Evolutionary conservation across 2,888 invertebrate genomes (phyloP).

Genomic region (Agrochola lota): DNA sequence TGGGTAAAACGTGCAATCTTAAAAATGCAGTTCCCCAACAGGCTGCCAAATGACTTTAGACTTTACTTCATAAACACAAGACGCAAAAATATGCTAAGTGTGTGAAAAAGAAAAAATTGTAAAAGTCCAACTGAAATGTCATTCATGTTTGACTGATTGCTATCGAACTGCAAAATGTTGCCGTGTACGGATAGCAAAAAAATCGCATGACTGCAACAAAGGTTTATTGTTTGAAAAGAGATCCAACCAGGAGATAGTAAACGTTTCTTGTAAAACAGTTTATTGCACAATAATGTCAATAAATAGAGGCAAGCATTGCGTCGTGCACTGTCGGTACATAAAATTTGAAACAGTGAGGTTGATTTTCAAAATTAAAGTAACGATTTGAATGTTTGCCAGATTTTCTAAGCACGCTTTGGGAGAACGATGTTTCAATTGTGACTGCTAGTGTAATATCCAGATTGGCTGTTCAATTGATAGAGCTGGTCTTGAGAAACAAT

Average conservation of each 20-base stretch:
- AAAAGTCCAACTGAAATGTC: slow-evolving; percentile 75
- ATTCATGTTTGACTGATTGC: slow-evolving; percentile 82
- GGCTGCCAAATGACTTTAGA: slow-evolving; percentile 36
- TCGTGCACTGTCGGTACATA: slow-evolving; percentile 34
- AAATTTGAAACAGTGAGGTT: slow-evolving; percentile 36
- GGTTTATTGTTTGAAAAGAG: slow-evolving; percentile 63
- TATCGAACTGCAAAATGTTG: slow-evolving; percentile 77
- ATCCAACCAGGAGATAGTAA: slow-evolving; percentile 52
- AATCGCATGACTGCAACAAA: slow-evolving; percentile 61
- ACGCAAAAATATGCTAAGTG: slow-evolving; percentile 10
- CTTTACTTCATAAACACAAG: slow-evolving; percentile 38
- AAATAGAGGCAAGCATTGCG: slow-evolving; percentile 43
- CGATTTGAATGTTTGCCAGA: slow-evolving; percentile 49
- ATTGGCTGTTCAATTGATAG: slow-evolving; percentile 7
- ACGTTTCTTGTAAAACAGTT: slow-evolving; percentile 60
- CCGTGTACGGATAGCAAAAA: slow-evolving; percentile 72
- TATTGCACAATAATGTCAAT: slow-evolving; percentile 60
- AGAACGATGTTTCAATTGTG: slow-evolving; percentile 44
- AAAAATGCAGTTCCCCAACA: slow-evolving; percentile 17
- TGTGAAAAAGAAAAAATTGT: slow-evolving; percentile 42
- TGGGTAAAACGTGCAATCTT: slow-evolving; percentile 48
- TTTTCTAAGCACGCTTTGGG: slow-evolving; percentile 25
- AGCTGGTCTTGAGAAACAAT: neutral
- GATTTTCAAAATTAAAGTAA: slow-evolving; percentile 41
- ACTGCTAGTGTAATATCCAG: neutral